phyloP scores from a whole-genome alignment of 2,888 invertebrate genomes.

The Oscheius sp. region DNA sequence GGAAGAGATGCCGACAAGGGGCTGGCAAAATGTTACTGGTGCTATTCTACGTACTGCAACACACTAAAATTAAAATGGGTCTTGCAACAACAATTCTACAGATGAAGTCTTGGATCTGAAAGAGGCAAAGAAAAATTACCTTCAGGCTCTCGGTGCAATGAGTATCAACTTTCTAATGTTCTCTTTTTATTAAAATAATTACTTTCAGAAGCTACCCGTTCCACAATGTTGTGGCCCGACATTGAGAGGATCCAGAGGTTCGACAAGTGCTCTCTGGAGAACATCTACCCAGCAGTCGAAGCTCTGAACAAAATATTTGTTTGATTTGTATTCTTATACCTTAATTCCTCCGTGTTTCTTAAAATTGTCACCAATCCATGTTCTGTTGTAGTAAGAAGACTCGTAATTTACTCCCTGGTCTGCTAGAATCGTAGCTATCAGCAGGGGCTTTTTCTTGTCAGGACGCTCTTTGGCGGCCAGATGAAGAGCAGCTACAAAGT shows the following conservation, averaged over 20 bases:
- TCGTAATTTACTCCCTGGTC: slow-evolving; percentile 54
- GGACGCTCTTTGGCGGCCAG: slow-evolving; percentile 48
- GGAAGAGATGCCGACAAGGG: too few relatives aligned
- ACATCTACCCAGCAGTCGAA: slow-evolving; percentile 61
- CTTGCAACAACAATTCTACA: too few relatives aligned
- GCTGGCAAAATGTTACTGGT: too few relatives aligned
- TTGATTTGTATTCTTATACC: slow-evolving; percentile 16
- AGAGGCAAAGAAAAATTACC: too few relatives aligned
- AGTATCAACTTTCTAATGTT: neutral
- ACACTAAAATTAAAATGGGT: too few relatives aligned
- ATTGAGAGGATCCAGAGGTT: slow-evolving; percentile 48
- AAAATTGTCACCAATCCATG: slow-evolving; percentile 60
- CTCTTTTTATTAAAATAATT: slow-evolving; percentile 15
- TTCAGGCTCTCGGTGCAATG: too few relatives aligned
- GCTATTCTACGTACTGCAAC: too few relatives aligned
- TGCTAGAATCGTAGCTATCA: slow-evolving; percentile 55
- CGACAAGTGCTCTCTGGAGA: slow-evolving; percentile 36
- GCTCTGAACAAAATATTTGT: slow-evolving; percentile 16
- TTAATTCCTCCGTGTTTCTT: slow-evolving; percentile 55
- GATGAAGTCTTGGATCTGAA: too few relatives aligned
- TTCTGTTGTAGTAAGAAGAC: slow-evolving; percentile 51
- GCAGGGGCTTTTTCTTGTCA: neutral
- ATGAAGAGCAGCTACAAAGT: slow-evolving; percentile 60
- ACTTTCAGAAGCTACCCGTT: slow-evolving; percentile 24
- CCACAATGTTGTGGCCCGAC: slow-evolving; percentile 10